A percentile compares a stretch with the other conserved stretches of the same genome.
Conservation (phyloP, 2,797 vertebrate genomes). For the Streptopelia turtur region DNA sequence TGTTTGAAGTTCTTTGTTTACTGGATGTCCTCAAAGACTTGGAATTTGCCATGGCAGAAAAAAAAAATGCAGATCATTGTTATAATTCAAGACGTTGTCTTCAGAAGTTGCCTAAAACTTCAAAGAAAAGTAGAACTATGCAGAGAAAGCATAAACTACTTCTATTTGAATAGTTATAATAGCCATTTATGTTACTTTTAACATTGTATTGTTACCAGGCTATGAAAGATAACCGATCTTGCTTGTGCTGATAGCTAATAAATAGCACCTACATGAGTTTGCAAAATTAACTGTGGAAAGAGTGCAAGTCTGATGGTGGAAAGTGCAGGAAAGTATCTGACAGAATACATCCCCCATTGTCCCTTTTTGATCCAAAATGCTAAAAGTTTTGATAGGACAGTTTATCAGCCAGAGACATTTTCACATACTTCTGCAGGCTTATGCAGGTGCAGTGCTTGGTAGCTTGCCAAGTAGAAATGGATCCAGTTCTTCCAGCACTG, state of each 20-base stretch:
- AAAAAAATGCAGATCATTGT: not conserved
- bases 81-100: not conserved
- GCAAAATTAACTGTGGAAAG: not conserved
- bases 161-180: not conserved
- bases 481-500: not conserved
- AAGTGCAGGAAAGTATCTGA: not conserved
- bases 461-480: not conserved
- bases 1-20: not conserved
- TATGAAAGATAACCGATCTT: not conserved
- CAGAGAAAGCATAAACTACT: not conserved
- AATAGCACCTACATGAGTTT: not conserved
- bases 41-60: not conserved
- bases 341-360: not conserved
- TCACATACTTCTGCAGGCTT: not conserved
- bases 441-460: not conserved
- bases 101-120: not conserved
- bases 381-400: not conserved
- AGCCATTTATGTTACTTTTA: not conserved
- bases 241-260: not conserved
- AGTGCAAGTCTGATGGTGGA: not conserved
- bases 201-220: not conserved
- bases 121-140: not conserved
- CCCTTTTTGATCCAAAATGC: not conserved
- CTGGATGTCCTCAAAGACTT: not conserved
- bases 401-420: accelerated